Percentiles rank a stretch among this genome's conserved stretches.
phyloP scores from a whole-genome alignment of 2,113 vertebrate genomes.

The Carassius carassius region DNA sequence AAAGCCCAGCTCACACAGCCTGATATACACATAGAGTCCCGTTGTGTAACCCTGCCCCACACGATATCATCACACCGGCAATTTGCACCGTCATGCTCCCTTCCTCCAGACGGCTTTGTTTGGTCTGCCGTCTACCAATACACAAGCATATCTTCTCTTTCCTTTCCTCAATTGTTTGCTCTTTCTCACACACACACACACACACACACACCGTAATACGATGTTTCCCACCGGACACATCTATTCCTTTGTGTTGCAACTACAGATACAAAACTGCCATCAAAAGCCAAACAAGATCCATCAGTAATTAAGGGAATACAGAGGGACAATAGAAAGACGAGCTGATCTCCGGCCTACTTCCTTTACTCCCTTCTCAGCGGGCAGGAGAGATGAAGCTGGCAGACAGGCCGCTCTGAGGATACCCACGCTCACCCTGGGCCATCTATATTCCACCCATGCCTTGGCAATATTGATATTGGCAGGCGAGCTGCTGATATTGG shows the following conservation, averaged over 20 bases:
- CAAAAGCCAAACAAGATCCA: constrained; percentile 81
- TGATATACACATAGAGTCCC: background rate
- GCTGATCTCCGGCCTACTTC: constrained; percentile 72
- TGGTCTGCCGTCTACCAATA: background rate
- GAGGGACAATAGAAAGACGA: constrained; percentile 81
- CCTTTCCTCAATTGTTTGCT: constrained; percentile 33
- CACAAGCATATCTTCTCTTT: constrained; percentile 24
- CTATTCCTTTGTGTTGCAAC: constrained; percentile 76
- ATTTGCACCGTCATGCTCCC: background rate
- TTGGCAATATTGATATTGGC: constrained; percentile 84
- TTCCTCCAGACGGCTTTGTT: constrained; percentile 3
- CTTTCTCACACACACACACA: constrained; percentile 29
- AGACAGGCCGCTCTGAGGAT: constrained; percentile 64
- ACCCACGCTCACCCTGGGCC: constrained; percentile 78
- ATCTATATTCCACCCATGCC: constrained; percentile 81
- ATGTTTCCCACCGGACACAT: constrained; percentile 78
- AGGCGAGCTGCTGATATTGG: constrained; percentile 80
- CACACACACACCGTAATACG: constrained; percentile 61
- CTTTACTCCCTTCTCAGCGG: constrained; percentile 73
- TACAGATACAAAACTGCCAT: constrained; percentile 73
- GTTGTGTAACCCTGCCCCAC: background rate
- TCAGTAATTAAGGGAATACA: constrained; percentile 79
- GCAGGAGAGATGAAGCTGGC: constrained; percentile 71
- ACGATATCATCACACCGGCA: background rate
- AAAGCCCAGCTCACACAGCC: background rate